phyloP scores from a whole-genome alignment of 2,113 vertebrate species.

The Tragelaphus imberbis region DNA sequence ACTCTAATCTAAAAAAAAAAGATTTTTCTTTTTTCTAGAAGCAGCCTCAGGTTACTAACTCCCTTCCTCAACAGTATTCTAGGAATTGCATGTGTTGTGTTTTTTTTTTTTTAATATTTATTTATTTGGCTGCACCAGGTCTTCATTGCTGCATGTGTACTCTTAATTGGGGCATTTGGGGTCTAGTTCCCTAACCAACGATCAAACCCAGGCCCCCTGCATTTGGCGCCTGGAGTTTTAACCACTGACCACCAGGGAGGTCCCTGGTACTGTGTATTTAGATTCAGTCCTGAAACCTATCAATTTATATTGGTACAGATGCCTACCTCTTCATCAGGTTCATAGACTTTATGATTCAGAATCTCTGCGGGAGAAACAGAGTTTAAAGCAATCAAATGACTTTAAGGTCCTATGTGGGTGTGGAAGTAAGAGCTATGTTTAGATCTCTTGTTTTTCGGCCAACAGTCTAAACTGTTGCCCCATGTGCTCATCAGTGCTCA shows the following conservation, averaged over 20 bases:
- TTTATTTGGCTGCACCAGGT: neutral
- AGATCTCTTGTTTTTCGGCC: constrained; percentile 8
- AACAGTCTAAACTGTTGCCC: neutral
- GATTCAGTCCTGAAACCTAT: neutral
- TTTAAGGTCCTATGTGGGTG: neutral
- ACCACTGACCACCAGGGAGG: neutral
- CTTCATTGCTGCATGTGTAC: neutral
- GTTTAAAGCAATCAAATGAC: neutral
- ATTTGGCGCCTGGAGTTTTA: neutral
- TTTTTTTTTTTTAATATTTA: neutral
- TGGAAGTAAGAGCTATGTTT: neutral
- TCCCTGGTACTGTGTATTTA: neutral
- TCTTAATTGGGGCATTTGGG: neutral
- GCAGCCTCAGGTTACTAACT: neutral
- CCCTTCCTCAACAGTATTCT: neutral
- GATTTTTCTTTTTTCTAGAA: neutral
- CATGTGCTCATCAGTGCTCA: neutral
- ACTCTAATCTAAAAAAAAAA: neutral
- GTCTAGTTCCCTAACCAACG: neutral
- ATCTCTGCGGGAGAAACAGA: neutral
- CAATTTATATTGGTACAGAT: neutral
- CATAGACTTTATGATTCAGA: neutral
- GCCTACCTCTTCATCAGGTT: neutral
- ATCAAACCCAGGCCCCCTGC: neutral
- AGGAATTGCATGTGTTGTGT: neutral